These are phyloP conservation scores for Zootermopsis nevadensis DNA, from an alignment of 2,888 invertebrate species.

Conservation along the genomic window DNA sequence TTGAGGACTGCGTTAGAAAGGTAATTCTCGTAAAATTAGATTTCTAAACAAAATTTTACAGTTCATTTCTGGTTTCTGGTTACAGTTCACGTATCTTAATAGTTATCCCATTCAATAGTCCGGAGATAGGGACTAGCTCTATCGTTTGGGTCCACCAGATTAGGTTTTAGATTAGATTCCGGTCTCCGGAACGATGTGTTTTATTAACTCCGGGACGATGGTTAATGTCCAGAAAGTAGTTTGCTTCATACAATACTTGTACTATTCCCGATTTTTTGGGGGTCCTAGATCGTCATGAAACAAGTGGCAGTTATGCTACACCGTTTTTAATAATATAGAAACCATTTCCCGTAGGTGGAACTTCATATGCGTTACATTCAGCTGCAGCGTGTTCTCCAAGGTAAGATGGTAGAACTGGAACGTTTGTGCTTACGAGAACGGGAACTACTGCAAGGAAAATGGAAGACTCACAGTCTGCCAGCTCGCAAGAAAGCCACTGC, in stretches of 20 bases:
- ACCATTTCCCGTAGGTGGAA: slow-evolving; percentile 71
- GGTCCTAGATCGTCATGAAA: too few relatives aligned
- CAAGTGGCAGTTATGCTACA: too few relatives aligned
- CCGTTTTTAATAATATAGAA: background rate
- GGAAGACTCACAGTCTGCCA: slow-evolving; percentile 91
- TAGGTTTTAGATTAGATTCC: too few relatives aligned
- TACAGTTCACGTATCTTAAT: too few relatives aligned
- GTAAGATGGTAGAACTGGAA: slow-evolving; percentile 87
- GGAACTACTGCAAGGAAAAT: slow-evolving; percentile 85
- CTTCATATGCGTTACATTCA: slow-evolving; percentile 93
- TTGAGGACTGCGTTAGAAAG: slow-evolving; percentile 96
- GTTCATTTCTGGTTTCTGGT: background rate
- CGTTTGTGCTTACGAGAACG: slow-evolving; percentile 83
- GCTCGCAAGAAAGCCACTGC: slow-evolving; percentile 83
- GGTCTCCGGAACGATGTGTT: too few relatives aligned
- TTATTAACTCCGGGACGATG: too few relatives aligned
- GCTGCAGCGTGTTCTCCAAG: slow-evolving; percentile 84
- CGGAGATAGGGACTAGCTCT: too few relatives aligned
- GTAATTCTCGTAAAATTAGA: slow-evolving; percentile 62
- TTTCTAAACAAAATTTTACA: background rate
- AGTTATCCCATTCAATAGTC: too few relatives aligned
- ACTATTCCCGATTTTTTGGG: too few relatives aligned
- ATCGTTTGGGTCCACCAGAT: too few relatives aligned
- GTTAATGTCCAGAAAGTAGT: too few relatives aligned
- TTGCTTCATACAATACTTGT: too few relatives aligned